These are phyloP conservation scores for Dendroctonus ponderosae DNA, from an alignment of 1,140 invertebrate genomes.

Conservation along the genomic window DNA sequence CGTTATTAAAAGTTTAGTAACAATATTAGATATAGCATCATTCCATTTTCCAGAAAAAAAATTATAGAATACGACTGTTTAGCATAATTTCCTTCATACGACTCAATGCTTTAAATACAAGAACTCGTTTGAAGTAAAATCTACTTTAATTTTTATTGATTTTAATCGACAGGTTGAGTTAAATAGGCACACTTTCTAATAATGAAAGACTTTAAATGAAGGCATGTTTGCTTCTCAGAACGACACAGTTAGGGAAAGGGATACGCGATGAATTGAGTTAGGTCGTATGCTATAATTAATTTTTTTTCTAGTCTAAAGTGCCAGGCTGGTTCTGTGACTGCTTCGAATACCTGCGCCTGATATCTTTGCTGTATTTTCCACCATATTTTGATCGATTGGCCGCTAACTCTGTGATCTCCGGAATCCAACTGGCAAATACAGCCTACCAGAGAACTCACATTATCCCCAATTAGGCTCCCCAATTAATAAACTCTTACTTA, in stretches of 20 bases:
- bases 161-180: too few relatives aligned
- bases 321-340: constrained; percentile 33
- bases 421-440: constrained; percentile 99
- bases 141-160: too few relatives aligned
- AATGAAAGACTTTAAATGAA: too few relatives aligned
- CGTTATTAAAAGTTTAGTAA: too few relatives aligned
- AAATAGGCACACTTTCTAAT: too few relatives aligned
- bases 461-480: constrained; percentile 50
- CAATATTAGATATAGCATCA: too few relatives aligned
- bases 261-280: neutral
- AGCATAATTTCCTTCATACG: too few relatives aligned
- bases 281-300: constrained; percentile 15
- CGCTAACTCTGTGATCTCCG: constrained; percentile 97
- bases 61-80: too few relatives aligned
- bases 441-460: constrained; percentile 72
- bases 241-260: neutral
- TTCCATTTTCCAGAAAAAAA: too few relatives aligned
- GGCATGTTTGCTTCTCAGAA: too few relatives aligned
- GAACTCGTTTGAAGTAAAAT: too few relatives aligned
- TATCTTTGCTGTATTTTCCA: constrained; percentile 95
- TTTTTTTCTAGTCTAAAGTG: constrained; percentile 18
- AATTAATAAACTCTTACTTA: constrained; percentile 13
- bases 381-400: constrained; percentile 97
- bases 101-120: too few relatives aligned
- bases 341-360: constrained; percentile 88